Percentiles rank a stretch among this genome's conserved stretches.
phyloP scores from a whole-genome alignment of 2,888 invertebrate genomes.

The Drosophila acutilabella region DNA sequence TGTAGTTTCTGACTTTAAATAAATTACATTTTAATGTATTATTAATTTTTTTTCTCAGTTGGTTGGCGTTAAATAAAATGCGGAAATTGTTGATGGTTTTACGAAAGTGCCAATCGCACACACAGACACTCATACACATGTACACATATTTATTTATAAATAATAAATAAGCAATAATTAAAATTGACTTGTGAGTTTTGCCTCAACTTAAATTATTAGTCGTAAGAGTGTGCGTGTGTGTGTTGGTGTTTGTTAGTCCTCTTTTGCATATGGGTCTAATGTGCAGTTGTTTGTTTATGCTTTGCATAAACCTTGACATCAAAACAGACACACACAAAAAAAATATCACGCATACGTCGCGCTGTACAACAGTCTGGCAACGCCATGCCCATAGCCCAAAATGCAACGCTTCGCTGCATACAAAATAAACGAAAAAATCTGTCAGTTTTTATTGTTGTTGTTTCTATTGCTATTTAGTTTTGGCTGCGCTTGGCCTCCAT shows the following conservation, averaged over 20 bases:
- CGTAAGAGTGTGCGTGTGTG: background rate
- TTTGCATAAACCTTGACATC: conserved; percentile 62
- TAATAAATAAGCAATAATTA: conserved; percentile 52
- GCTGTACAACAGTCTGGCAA: conserved; percentile 66
- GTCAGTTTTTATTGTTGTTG: conserved; percentile 8
- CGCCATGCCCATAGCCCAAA: conserved; percentile 72
- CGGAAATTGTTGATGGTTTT: conserved; percentile 61
- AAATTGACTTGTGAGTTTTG: conserved; percentile 34
- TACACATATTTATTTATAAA: conserved; percentile 33
- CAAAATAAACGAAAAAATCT: conserved; percentile 43
- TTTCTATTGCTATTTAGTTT: conserved; percentile 69
- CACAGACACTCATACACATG: background rate
- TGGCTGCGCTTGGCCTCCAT: conserved; percentile 80
- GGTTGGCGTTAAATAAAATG: conserved; percentile 62
- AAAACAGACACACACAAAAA: conserved; percentile 50
- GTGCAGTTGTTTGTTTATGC: conserved; percentile 27
- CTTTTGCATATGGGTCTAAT: conserved; percentile 42
- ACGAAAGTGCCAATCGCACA: conserved; percentile 42
- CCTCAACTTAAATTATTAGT: conserved; percentile 5
- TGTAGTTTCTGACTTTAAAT: conserved; percentile 32
- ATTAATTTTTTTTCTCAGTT: conserved; percentile 74
- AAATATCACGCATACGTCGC: conserved; percentile 61
- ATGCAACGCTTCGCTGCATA: conserved; percentile 79
- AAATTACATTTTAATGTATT: conserved; percentile 71
- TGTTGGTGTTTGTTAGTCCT: conserved; percentile 25